Base-by-base conservation (phyloP, 37 sponge, comb jelly and placozoan genomes). In the Dysidea cf. avara region DNA sequence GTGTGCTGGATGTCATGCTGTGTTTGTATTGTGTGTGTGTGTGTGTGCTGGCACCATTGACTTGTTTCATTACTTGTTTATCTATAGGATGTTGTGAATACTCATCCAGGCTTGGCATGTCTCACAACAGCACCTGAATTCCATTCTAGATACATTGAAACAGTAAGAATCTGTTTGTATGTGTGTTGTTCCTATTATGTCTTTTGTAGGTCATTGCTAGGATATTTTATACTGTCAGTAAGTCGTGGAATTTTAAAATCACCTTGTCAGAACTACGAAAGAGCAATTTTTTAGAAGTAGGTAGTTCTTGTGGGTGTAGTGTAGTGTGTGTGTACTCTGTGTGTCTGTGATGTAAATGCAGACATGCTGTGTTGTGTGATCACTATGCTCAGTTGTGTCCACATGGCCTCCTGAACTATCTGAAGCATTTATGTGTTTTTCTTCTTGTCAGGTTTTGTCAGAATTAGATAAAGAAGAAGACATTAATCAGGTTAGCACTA, bases 61-160 rank as follows among this genome's bases (percentile, higher is more conserved):
- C 26, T 9, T 57, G 59, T 18, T 11, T 57, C 26, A 25, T 21
- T 57, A 11, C 59, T n/a, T 56, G 38, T 16, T 48, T 30, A 25
- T 14, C 13, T 38, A 7, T 70, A 98, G 89, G 99, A 98, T 65
- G 62, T 98, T 24, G 86, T 98, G 12, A 90, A 98, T 51, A 78
- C 85, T n/a, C 99, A 98, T 48, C 99, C 99, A 13, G 99, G 99
- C 18, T 81, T 98, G 58, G 77, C 87, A 1, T 92, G 94, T 68
- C 81, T 98, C 0, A 30, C 55, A 24, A 63, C 94, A 18, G 85
- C 93, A 38, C 96, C 96, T 29, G 99, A 98, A 43, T 98, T 98
- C 55, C 99, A 98, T 68, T 75, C 84, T 9, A 69, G 98, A 77
- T 97, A 97, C 67, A 67, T 97, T 37, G 94, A 97, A 59, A 97